Evolutionary conservation across 2,113 vertebrate species (phyloP).

Genomic region (Aldabrachelys gigantea): DNA sequence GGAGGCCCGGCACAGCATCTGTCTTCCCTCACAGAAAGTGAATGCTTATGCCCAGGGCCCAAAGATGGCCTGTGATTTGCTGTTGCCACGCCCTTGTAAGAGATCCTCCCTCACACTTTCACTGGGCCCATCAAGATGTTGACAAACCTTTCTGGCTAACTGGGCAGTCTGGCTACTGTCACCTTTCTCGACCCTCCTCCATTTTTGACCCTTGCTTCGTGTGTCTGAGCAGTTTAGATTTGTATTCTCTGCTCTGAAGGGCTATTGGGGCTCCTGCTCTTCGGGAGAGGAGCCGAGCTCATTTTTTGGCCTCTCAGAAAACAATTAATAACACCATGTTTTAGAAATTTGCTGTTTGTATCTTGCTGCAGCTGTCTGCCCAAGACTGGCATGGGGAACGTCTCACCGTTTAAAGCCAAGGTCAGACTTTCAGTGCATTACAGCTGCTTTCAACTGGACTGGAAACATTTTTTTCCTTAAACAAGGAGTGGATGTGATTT

Average conservation of each 20-base stretch:
- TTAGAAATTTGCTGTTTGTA: neutral
- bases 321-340: neutral
- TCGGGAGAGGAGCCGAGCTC: neutral
- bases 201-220: neutral
- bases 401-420: neutral
- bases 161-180: neutral
- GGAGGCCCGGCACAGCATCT: neutral
- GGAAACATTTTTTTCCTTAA: neutral
- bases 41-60: neutral
- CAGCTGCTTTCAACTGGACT: neutral
- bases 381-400: neutral
- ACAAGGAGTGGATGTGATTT: neutral
- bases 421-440: neutral
- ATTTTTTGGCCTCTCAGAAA: neutral
- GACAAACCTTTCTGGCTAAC: neutral
- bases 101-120: neutral
- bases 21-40: neutral
- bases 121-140: neutral
- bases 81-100: neutral
- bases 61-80: neutral
- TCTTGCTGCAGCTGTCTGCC: constrained; percentile 8
- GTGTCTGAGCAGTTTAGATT: neutral
- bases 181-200: neutral
- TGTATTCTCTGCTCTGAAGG: neutral
- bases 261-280: neutral